Percentiles rank a stretch among this genome's conserved stretches.
Conservation (phyloP, 2,888 invertebrate genomes). For the Hypomecis punctinalis region DNA sequence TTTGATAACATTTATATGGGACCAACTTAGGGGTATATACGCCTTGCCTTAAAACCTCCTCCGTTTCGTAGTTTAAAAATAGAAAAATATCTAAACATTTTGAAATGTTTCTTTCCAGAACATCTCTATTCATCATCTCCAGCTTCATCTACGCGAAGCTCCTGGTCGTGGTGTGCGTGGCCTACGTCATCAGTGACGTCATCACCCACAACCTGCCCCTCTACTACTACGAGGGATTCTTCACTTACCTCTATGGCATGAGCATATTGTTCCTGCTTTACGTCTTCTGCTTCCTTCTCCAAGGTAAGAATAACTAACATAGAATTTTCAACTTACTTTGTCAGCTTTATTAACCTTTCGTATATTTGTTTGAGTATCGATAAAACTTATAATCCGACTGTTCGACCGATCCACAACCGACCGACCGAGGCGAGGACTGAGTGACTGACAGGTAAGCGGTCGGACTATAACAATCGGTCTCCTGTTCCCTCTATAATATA, state of each 20-base stretch:
- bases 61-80: no score
- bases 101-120: conserved; percentile 87
- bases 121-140: conserved; percentile 97
- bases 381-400: no score
- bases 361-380: no score
- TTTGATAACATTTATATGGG: no score
- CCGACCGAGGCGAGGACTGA: no score
- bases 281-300: conserved; percentile 97
- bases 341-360: no score
- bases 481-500: no score
- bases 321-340: neutral
- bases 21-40: no score
- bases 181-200: conserved; percentile 97
- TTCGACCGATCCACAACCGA: no score
- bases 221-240: conserved; percentile 97
- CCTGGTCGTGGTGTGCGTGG: conserved; percentile 96
- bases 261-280: conserved; percentile 97
- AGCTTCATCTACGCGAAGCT: conserved; percentile 98
- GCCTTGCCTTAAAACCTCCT: no score
- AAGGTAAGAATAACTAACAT: conserved; percentile 81
- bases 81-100: conserved; percentile 2
- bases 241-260: conserved; percentile 96
- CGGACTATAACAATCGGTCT: no score
- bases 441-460: no score
- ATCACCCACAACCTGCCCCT: conserved; percentile 96